Conservation (phyloP, 1,140 invertebrate species). For the Pogonomyrmex californicus region DNA sequence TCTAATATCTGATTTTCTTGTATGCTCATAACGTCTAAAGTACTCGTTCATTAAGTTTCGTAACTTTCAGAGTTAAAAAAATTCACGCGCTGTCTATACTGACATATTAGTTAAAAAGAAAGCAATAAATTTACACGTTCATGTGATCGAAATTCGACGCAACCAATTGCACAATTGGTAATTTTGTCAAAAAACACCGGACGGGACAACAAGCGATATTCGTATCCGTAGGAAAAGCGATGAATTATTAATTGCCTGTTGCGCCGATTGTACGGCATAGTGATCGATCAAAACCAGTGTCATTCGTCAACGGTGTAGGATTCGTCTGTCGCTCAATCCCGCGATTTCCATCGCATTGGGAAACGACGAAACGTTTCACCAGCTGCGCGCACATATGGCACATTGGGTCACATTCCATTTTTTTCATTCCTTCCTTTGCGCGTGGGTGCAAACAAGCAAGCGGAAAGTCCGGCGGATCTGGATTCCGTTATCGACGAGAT, state of each 20-base stretch:
- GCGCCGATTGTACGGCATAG: constrained; percentile 43
- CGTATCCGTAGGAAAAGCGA: constrained; percentile 36
- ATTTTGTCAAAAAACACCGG: background rate
- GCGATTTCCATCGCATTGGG: constrained; percentile 18
- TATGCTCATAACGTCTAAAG: background rate
- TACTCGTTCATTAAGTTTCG: background rate
- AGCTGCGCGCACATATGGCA: constrained; percentile 9
- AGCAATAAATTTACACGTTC: background rate
- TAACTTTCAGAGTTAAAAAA: background rate
- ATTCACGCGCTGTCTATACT: background rate
- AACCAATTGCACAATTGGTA: background rate
- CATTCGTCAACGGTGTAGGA: constrained; percentile 46
- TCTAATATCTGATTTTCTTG: background rate
- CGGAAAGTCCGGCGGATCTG: constrained; percentile 35
- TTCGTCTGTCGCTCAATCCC: constrained; percentile 32
- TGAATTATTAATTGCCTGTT: constrained; percentile 65
- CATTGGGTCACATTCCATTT: background rate
- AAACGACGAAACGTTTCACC: constrained; percentile 17
- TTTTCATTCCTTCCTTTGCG: background rate
- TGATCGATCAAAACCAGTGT: constrained; percentile 54
- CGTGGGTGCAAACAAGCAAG: constrained; percentile 31
- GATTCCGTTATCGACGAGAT: constrained; percentile 68
- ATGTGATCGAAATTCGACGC: background rate
- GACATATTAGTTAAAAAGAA: background rate
- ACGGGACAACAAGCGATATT: constrained; percentile 8